Base-by-base conservation (phyloP, 2,888 invertebrate genomes). In the Hoplodrina blanda region DNA sequence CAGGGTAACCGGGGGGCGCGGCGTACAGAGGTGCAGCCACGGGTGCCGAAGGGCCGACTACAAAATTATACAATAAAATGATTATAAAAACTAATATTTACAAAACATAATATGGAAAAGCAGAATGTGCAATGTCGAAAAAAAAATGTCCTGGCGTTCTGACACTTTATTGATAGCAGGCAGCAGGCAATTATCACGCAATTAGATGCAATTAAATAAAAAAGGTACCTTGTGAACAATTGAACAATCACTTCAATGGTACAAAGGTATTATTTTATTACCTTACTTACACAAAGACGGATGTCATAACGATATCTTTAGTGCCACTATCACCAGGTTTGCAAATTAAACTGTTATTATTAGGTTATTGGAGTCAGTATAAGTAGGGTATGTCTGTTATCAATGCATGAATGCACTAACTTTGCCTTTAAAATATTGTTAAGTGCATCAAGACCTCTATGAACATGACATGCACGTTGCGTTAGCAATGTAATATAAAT, bases 1-100 rank as follows among this genome's bases (percentile, higher is more conserved):
- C 95, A 1, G 91, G 93, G 75, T 95, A 96, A 30, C 93, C 95
- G 37, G 94, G 92, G 0, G 4, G 95, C 89, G 19, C 90, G 67
- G 72, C 90, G 89, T 90, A 95, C 55, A 94, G 69, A 0, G 94
- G 91, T n/a, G 92, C 91, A 17, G 93, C 91, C 10, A 88, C 77
- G 1, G 95, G 94, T 0, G 95, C 94, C 3, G 94, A 91, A 60
- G 94, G 93, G n/a, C 78, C 83, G 62, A 86, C 87, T 91, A 78
- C 54, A 85, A 84, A 62, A 49, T 63, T 11, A 63, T 15, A 54
- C 50, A 49, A 37, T 11, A 10, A 60, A 20, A 56, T 33, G 46
- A 55, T 37, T 6, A 41, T 55, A 60, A 44, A 57, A 15, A 53
- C 19, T 15, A 46, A 52, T 4, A 46, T 56, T 67, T 52, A 10